Evolutionary conservation across 2,888 invertebrate species (phyloP).

Genomic region (Alloplasta piceator): DNA sequence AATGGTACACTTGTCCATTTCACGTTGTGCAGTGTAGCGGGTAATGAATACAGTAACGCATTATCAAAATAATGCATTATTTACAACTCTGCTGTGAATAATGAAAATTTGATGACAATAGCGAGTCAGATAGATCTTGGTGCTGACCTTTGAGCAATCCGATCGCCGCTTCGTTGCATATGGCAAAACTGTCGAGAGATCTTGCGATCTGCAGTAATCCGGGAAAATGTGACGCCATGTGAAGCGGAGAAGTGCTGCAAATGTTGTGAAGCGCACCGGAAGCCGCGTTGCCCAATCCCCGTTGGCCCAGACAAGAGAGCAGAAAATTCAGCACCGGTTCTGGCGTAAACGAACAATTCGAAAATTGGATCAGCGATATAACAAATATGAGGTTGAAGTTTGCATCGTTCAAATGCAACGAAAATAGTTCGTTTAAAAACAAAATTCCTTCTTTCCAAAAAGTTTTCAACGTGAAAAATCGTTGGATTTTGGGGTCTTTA

Average conservation of each 20-base stretch:
- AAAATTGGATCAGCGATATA: too few relatives aligned
- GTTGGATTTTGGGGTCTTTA: too few relatives aligned
- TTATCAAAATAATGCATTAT: too few relatives aligned
- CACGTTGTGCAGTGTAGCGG: too few relatives aligned
- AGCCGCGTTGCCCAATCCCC: slow-evolving; percentile 90
- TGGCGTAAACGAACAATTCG: slow-evolving; percentile 79
- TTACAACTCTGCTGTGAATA: background rate
- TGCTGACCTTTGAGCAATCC: slow-evolving; percentile 88
- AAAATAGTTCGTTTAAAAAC: too few relatives aligned
- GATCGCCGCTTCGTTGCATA: slow-evolving; percentile 90
- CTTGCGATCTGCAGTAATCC: slow-evolving; percentile 90
- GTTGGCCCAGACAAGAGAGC: slow-evolving; percentile 89
- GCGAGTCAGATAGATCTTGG: background rate
- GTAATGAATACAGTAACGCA: too few relatives aligned
- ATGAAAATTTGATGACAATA: too few relatives aligned
- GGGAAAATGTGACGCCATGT: slow-evolving; percentile 90
- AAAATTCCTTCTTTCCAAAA: too few relatives aligned
- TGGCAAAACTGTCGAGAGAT: slow-evolving; percentile 89
- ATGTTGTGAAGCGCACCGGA: slow-evolving; percentile 94
- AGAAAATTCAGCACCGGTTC: slow-evolving; percentile 93
- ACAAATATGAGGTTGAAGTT: too few relatives aligned
- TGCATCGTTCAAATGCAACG: too few relatives aligned
- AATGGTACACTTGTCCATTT: too few relatives aligned
- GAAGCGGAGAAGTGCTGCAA: slow-evolving; percentile 91
- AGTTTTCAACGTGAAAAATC: too few relatives aligned